Evolutionary conservation across 2,797 vertebrate species (phyloP).

Genomic region (Labeo calbasu): DNA sequence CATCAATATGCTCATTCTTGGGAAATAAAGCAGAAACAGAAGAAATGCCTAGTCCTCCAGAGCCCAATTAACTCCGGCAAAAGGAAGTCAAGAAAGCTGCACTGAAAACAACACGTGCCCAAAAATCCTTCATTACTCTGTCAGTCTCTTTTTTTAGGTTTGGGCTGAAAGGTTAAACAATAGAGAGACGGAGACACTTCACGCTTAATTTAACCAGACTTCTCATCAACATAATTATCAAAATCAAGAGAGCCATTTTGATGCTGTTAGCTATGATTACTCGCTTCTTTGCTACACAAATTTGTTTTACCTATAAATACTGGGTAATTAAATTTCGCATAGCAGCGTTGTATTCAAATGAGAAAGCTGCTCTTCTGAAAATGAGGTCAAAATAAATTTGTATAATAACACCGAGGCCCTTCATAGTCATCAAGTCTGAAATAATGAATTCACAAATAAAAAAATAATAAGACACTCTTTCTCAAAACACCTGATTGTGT

Average conservation of each 20-base stretch:
- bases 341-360: slow-evolving; percentile 25
- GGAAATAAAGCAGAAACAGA: slow-evolving; percentile 31
- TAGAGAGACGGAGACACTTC: slow-evolving; percentile 18
- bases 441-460: slow-evolving; percentile 5
- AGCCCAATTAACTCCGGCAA: slow-evolving; percentile 51
- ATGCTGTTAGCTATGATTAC: slow-evolving; percentile 56
- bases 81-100: slow-evolving; percentile 5
- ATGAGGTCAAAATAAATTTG: slow-evolving; percentile 32
- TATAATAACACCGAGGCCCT: slow-evolving; percentile 1
- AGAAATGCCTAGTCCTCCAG: slow-evolving; percentile 42
- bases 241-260: slow-evolving; percentile 50
- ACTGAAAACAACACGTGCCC: slow-evolving; percentile 2
- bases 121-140: slow-evolving; percentile 27
- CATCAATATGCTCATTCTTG: slow-evolving; percentile 26
- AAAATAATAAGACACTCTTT: background rate
- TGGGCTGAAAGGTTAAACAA: slow-evolving; percentile 35
- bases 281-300: slow-evolving; percentile 31
- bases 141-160: background rate
- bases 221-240: slow-evolving; percentile 44
- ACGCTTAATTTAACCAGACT: slow-evolving; percentile 31
- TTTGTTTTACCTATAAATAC: slow-evolving; percentile 54
- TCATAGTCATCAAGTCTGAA: background rate
- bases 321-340: slow-evolving; percentile 26
- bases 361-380: slow-evolving; percentile 11
- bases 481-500: slow-evolving; percentile 18